A percentile compares a stretch with the other conserved stretches of the same genome.
Conservation (phyloP, 2,797 vertebrate genomes). For the Hemibagrus guttatus region DNA sequence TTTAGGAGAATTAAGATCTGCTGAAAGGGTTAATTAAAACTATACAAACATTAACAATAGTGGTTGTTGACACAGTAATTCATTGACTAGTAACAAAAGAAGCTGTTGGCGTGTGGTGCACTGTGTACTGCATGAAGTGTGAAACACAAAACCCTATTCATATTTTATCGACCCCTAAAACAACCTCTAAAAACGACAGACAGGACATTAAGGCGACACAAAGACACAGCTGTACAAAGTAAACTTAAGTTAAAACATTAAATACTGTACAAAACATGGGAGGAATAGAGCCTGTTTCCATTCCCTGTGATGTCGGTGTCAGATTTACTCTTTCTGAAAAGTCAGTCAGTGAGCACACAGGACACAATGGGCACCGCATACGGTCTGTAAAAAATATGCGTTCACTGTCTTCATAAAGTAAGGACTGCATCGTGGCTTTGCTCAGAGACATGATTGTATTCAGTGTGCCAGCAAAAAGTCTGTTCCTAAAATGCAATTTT, state of each 20-base stretch:
- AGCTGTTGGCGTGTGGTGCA: background rate
- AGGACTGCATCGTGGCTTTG: conserved; percentile 19
- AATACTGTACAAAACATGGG: conserved; percentile 75
- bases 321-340: conserved; percentile 16
- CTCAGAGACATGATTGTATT: background rate
- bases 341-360: conserved; percentile 3
- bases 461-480: background rate
- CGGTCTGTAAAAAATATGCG: conserved; percentile 20
- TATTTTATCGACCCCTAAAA: conserved; percentile 57
- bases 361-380: background rate
- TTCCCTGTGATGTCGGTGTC: conserved; percentile 10
- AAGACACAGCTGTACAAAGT: conserved; percentile 67
- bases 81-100: conserved; percentile 22
- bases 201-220: conserved; percentile 1
- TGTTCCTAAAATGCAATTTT: conserved; percentile 38
- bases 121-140: conserved; percentile 39
- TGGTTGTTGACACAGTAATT: conserved; percentile 23
- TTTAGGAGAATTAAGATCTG: conserved; percentile 15
- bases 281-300: conserved; percentile 12
- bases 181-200: background rate
- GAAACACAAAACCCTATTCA: conserved; percentile 57
- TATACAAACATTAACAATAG: background rate
- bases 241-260: conserved; percentile 80
- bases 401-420: conserved; percentile 26
- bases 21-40: conserved; percentile 1